Percentiles rank a stretch among this genome's conserved stretches.
Evolutionary conservation across 1,140 invertebrate genomes (phyloP).

Genomic region (Trichonephila clavipes): DNA sequence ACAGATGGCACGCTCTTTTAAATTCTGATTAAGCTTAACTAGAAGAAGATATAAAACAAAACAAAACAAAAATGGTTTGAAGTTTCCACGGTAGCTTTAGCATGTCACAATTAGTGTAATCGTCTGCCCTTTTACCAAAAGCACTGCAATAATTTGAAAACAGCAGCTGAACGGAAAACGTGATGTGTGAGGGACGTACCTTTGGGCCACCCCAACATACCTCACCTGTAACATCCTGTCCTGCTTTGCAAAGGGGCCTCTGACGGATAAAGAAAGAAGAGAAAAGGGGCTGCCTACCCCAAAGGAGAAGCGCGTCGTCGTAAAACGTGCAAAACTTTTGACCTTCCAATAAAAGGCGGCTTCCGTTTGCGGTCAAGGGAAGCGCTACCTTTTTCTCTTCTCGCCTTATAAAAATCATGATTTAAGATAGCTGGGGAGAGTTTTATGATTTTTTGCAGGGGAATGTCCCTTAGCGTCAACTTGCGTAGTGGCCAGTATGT

Average conservation of each 20-base stretch:
- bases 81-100: background rate
- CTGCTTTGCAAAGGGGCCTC: background rate
- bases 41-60: background rate
- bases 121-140: slow-evolving; percentile 13
- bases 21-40: background rate
- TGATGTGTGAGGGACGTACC: background rate
- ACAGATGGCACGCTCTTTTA: slow-evolving; percentile 10
- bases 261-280: background rate
- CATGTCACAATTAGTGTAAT: slow-evolving; percentile 14
- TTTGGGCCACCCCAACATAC: background rate
- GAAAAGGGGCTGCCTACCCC: background rate
- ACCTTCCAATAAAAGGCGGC: slow-evolving; percentile 42
- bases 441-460: slow-evolving; percentile 39
- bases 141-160: background rate
- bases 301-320: background rate
- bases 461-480: background rate
- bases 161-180: slow-evolving; percentile 6
- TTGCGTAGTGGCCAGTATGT: background rate
- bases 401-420: slow-evolving; percentile 3
- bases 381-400: background rate
- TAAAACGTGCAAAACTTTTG: slow-evolving; percentile 39
- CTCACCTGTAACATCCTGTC: slow-evolving; percentile 40
- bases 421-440: slow-evolving; percentile 6
- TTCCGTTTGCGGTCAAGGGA: slow-evolving; percentile 54
- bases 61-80: background rate